Evolutionary conservation across 2,888 invertebrate genomes (phyloP).

Genomic region (Hymenopus coronatus): DNA sequence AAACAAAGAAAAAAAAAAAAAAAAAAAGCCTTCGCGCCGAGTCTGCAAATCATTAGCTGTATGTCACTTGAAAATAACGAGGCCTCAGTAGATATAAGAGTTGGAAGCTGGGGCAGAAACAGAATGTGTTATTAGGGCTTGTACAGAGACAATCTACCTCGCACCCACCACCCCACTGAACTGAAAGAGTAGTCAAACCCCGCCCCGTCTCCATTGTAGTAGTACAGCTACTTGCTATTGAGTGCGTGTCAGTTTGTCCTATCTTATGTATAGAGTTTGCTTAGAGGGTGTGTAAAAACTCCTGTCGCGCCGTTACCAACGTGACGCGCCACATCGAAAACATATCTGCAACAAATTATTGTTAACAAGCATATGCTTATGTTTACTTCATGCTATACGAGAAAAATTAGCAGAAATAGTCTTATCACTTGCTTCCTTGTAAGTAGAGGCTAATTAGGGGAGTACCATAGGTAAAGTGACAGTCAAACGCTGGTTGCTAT

Average conservation of each 20-base stretch:
- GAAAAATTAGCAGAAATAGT: too few relatives aligned
- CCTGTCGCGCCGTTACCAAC: background rate
- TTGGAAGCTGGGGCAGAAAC: constrained; percentile 6
- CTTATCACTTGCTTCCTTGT: too few relatives aligned
- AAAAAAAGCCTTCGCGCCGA: background rate
- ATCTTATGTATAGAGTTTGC: background rate
- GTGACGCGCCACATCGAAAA: too few relatives aligned
- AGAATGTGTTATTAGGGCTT: constrained; percentile 14
- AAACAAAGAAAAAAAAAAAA: background rate
- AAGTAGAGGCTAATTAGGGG: too few relatives aligned
- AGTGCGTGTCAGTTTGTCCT: background rate
- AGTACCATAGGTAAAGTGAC: too few relatives aligned
- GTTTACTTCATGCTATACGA: too few relatives aligned
- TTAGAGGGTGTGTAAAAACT: background rate
- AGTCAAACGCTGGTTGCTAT: too few relatives aligned
- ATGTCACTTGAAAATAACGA: constrained; percentile 26
- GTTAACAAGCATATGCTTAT: too few relatives aligned
- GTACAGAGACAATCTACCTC: background rate
- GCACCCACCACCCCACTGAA: background rate
- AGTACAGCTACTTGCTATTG: background rate
- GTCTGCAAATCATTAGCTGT: constrained; percentile 22
- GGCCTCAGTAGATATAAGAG: background rate
- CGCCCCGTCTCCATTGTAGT: background rate
- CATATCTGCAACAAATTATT: too few relatives aligned
- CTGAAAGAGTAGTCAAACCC: background rate